phyloP scores from a whole-genome alignment of 2,888 invertebrate species.

The Oscheius sp. region DNA sequence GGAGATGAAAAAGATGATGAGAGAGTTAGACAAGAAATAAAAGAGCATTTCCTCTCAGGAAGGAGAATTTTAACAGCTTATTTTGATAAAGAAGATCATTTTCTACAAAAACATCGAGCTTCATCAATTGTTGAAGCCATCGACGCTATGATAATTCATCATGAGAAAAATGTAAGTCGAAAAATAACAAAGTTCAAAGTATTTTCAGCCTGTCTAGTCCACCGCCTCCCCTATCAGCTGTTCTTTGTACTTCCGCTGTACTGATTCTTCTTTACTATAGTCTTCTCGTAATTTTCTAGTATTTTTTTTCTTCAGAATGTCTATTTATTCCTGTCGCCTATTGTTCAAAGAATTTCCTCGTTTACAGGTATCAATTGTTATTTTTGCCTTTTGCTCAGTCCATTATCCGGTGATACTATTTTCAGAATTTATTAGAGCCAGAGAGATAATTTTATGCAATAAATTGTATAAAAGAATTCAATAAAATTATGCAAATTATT shows the following conservation, averaged over 20 bases:
- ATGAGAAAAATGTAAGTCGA: conserved; percentile 1
- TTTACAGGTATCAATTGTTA: not conserved
- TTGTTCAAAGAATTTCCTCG: not conserved
- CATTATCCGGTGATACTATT: not conserved
- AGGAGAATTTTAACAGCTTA: conserved; percentile 16
- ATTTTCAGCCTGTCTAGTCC: no score
- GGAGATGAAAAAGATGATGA: conserved; percentile 22
- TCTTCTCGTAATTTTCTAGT: not conserved
- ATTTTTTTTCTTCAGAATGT: not conserved
- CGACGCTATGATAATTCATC: conserved; percentile 26
- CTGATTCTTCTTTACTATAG: not conserved
- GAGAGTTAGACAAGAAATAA: conserved; percentile 9
- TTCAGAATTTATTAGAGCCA: not conserved
- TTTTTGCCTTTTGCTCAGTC: not conserved
- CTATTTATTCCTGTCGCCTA: not conserved
- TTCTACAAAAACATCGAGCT: conserved; percentile 40
- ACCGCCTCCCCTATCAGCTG: not conserved
- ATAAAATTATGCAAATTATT: no score
- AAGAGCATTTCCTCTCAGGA: conserved; percentile 7
- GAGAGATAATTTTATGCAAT: not conserved
- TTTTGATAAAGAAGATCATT: conserved; percentile 41
- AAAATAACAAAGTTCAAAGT: no score
- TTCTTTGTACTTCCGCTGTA: not conserved
- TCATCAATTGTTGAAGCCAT: conserved; percentile 33
- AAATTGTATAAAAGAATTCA: not conserved